Base-by-base conservation (phyloP, 1,140 invertebrate species). In the Bathynomus jamesi region DNA sequence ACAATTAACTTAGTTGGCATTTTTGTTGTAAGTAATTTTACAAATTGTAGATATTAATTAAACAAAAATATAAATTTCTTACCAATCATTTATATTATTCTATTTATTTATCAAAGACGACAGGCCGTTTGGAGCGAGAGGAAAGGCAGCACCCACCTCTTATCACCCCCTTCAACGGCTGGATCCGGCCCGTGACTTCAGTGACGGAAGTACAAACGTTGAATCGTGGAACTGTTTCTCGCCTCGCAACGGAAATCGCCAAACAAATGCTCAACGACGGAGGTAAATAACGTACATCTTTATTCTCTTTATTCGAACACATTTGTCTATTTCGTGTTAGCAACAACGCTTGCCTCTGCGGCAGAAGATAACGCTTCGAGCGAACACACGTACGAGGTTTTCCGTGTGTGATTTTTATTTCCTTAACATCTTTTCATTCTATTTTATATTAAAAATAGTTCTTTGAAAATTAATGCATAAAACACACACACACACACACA, bases 211-310 rank as follows among this genome's bases (percentile, higher is more conserved):
- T 73, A 3, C 66, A 73, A n/a, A 65, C 71, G 0, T 62, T 73
- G 8, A 69, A 69, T 62, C 25, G 61, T 4, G 63, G 71, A 3
- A 69, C 68, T 62, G 71, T 73, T n/a, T 65, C 30, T 21, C 71
- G 67, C 1, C 71, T 73, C 1, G 71, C 71, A n/a, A 64, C 71
- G 3, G 71, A 73, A 62, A 73, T 73, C 32, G 71, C 67, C 1
- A 68, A 67, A 32, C 66, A 73, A 62, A 69, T 73, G 60, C 40
- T 67, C 0, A 67, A 68, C 40, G 71, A 69, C 17, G 32, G 32
- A 40, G 32, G 32, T 40, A 40, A 40, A n/a, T n/a, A n/a, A n/a
- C n/a, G n/a, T n/a, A n/a, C n/a, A n/a, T n/a, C n/a, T n/a, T n/a
- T n/a, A n/a, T n/a, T n/a, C n/a, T n/a, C n/a, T n/a, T n/a, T n/a